Base-by-base conservation (phyloP, 2,888 invertebrate species). In the Sinohyriopsis cumingii region DNA sequence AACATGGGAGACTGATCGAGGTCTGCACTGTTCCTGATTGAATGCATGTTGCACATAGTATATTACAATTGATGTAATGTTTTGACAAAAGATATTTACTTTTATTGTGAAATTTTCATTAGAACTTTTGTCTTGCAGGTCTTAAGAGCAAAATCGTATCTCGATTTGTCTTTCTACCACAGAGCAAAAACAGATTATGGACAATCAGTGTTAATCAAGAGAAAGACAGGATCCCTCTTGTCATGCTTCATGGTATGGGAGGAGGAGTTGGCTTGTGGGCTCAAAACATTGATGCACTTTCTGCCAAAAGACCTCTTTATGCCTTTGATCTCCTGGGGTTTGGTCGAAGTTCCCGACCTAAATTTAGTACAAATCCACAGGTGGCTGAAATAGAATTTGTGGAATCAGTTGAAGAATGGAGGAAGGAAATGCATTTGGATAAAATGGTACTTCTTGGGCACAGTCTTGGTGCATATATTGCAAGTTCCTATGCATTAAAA, bases 241-340 rank as follows among this genome's bases (percentile, higher is more conserved):
- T 99, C 54, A 90, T 99, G 85, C 91, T 99, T 22, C 99, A 99
- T 89, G 99, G 99, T 0, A 93, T 99, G 88, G 98, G 95, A 18
- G 95, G 97, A 0, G 99, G 98, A 1, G 93, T 97, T 28, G 98
- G 95, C 1, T 91, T 98, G 63, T 99, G 98, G 98, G 95, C 95
- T 76, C 93, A 96, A 82, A 99, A 98, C 91, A 91, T 98, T 20
- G 97, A 97, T 89, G 91, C 93, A 0, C 91, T 99, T 15, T 94
- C 96, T 12, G 66, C 73, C 55, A 76, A 85, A 59, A 92, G 97
- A 68, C 96, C 97, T 0, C 95, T 98, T 0, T 96, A 97, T 90
- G 96, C 97, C 0, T 94, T 98, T 81, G 98, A 98, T 90, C 66
- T 82, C 19, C 70, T 89, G 22, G 91, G 98, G 55, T 99, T 99